Evolutionary conservation across 1,140 invertebrate genomes (phyloP).

Genomic region (Brachionus calyciflorus): DNA sequence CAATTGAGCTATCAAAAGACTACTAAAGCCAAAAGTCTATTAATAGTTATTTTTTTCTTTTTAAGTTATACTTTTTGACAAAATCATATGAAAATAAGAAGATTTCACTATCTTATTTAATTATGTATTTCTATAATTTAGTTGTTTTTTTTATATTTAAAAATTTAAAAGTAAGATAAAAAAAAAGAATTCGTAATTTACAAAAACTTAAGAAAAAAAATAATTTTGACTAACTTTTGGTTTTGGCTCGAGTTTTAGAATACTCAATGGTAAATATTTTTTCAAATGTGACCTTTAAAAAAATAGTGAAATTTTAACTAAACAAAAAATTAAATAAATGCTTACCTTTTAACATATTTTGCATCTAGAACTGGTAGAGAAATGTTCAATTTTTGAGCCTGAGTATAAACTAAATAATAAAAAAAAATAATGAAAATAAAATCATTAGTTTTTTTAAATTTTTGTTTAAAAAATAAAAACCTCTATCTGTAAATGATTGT

Average conservation of each 20-base stretch:
- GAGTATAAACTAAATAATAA: constrained; percentile 13
- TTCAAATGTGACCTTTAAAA: constrained; percentile 28
- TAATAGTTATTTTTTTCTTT: no score
- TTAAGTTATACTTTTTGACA: no score
- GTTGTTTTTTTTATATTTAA: no score
- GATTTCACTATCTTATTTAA: no score
- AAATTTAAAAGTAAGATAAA: no score
- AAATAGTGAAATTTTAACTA: not conserved
- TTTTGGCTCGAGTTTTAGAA: constrained; percentile 32
- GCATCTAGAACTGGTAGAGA: constrained; percentile 2
- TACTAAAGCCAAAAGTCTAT: no score
- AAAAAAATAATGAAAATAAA: not conserved
- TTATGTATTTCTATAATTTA: no score
- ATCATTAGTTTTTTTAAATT: not conserved
- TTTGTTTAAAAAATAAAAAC: not conserved
- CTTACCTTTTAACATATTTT: constrained; percentile 42
- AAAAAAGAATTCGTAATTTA: not conserved
- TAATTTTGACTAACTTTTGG: not conserved
- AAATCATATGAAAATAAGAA: no score
- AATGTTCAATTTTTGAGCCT: constrained; percentile 44
- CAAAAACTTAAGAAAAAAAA: not conserved
- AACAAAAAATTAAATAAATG: not conserved
- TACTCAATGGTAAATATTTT: constrained; percentile 40
- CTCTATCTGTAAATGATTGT: constrained; percentile 39
- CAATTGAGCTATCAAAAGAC: no score